Evolutionary conservation across 2,888 invertebrate species (phyloP).

Genomic region (Antitype chi): DNA sequence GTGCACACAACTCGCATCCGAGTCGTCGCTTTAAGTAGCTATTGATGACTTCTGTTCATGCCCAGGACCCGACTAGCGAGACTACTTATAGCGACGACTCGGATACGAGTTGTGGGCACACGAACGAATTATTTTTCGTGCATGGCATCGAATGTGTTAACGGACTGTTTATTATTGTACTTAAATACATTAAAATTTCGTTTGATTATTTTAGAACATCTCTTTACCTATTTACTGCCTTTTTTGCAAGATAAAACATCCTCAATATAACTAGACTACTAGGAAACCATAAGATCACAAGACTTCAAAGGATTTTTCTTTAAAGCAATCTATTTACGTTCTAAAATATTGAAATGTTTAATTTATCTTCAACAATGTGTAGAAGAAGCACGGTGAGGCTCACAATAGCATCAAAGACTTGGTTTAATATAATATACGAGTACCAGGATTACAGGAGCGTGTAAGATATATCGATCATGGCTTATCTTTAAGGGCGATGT

Average conservation of each 20-base stretch:
- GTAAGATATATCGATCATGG: constrained; percentile 54
- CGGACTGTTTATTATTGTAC: too few species aligned
- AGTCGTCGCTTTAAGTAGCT: too few species aligned
- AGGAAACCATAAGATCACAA: not conserved
- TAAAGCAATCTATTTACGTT: not conserved
- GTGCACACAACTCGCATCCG: too few species aligned
- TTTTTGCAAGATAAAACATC: not conserved
- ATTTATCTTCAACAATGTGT: constrained; percentile 30
- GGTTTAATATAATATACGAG: constrained; percentile 30
- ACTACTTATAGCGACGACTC: too few species aligned
- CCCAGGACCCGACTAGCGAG: too few species aligned
- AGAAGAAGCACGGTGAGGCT: constrained; percentile 3
- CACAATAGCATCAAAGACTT: constrained; percentile 41
- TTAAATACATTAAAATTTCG: not conserved
- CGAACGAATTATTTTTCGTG: too few species aligned
- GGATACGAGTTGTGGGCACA: too few species aligned
- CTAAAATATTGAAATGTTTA: constrained; percentile 8
- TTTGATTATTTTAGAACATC: not conserved
- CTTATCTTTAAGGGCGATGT: constrained; percentile 29
- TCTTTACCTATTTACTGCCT: not conserved
- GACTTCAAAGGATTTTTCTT: not conserved
- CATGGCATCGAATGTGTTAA: too few species aligned
- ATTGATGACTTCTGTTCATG: too few species aligned
- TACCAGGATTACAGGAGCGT: constrained; percentile 53
- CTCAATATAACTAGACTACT: not conserved